Percentiles rank a stretch among this genome's conserved stretches.
phyloP scores from a whole-genome alignment of 2,113 vertebrate genomes.

The Passer domesticus region DNA sequence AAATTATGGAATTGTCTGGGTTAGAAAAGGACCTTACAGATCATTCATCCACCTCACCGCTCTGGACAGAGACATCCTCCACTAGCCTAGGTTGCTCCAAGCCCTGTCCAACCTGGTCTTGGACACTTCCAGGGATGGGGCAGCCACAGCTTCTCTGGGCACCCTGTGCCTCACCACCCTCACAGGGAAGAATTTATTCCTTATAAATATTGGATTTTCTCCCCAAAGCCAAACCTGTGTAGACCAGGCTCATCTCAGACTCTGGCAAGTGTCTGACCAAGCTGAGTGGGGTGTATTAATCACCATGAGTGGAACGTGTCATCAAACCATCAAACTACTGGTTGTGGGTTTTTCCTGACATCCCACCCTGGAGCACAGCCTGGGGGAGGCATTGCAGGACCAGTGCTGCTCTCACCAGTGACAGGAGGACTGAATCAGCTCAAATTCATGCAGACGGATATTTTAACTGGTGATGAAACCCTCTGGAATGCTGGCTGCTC shows the following conservation, averaged over 20 bases:
- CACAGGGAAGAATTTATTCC: not conserved
- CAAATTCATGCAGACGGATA: not conserved
- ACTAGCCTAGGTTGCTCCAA: not conserved
- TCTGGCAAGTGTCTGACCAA: not conserved
- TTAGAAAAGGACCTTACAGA: not conserved
- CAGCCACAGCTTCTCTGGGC: not conserved
- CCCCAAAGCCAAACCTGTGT: not conserved
- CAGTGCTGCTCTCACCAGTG: not conserved
- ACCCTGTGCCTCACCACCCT: fast-evolving
- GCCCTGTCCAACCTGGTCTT: fast-evolving
- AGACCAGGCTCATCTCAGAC: not conserved
- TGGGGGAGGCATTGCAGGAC: not conserved
- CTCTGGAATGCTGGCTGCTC: not conserved
- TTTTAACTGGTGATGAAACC: not conserved
- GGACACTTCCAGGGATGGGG: not conserved
- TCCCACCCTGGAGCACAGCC: not conserved
- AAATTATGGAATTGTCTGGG: not conserved
- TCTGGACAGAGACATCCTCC: fast-evolving
- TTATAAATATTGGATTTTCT: not conserved
- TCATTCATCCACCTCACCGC: not conserved
- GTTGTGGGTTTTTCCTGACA: not conserved
- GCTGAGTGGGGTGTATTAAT: not conserved
- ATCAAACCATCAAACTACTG: not conserved
- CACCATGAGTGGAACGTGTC: not conserved
- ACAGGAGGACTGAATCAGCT: not conserved